Evolutionary conservation across 2,797 vertebrate species (phyloP), one percentile per base, ranked within the genome.

Genomic region (Aratinga solstitialis): DNA sequence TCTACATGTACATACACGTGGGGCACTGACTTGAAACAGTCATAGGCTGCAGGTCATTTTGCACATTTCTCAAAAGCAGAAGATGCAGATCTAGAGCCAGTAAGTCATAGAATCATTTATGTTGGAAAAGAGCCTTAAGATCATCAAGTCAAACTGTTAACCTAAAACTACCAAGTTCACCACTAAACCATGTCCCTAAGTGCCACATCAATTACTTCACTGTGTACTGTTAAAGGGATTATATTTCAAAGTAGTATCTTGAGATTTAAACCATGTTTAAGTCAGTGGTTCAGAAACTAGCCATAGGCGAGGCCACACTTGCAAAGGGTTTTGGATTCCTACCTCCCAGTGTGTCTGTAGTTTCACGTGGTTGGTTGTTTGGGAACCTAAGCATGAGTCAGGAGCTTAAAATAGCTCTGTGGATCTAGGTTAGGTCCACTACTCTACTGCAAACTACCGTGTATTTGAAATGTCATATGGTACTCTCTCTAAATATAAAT

Each of bases 121-220:
- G 30, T 34, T 62, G 13, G 62, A 62, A 71, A 91, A n/a, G 17
- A 82, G 18, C 21, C 8, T 71, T 66, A 66, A 71, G 27, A 67
- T 47, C 23, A 53, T 8, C 4, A 7, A 61, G 15, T 29, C 27
- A 51, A 74, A 40, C 15, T 1, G 2, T 13, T 47, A 81, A 79
- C 7, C 15, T 58, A 77, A 59, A 12, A 26, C 14, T 36, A 18
- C 20, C 29, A 84, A 84, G 24, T 34, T 27, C 40, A 77, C 15
- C 30, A 42, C 30, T 54, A 74, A 84, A 56, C 14, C 23, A 42
- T 3, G 26, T 30, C n/a, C 11, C n/a, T 38, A 56, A 77, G 18
- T 5, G 2, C 19, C 58, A 71, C 0, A 0, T 14, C 53, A 54
- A 10, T 40, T 61, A 74, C 11, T 43, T 71, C 68, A 48, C 43